Conservation (phyloP, 2,888 invertebrate species). For the Tortricodes alternella region DNA sequence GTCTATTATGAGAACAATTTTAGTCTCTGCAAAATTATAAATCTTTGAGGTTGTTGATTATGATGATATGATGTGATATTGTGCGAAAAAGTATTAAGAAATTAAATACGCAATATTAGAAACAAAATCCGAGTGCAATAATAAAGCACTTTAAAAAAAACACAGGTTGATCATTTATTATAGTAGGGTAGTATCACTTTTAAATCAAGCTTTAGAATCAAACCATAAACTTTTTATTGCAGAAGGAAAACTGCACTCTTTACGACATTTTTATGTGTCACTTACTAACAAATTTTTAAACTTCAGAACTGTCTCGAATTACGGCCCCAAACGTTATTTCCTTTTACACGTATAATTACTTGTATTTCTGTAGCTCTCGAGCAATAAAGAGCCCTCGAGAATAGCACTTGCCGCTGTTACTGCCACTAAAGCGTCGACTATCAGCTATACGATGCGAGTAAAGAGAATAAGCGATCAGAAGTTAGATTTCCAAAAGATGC, state of each 20-base stretch:
- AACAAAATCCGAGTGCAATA: too few species aligned
- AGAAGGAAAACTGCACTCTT: not conserved
- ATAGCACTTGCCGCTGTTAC: slow-evolving; percentile 56
- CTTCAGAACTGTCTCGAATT: slow-evolving; percentile 34
- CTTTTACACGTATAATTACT: slow-evolving; percentile 56
- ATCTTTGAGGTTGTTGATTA: too few species aligned
- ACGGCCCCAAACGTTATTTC: slow-evolving; percentile 40
- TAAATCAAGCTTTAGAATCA: not conserved
- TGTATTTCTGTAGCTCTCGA: slow-evolving; percentile 51
- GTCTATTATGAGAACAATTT: slow-evolving; percentile 13
- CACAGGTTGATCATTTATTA: too few species aligned
- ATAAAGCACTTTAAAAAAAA: too few species aligned
- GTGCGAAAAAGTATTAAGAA: too few species aligned
- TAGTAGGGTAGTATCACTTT: too few species aligned
- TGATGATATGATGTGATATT: too few species aligned
- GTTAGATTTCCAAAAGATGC: too few species aligned
- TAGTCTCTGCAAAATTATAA: slow-evolving; percentile 1
- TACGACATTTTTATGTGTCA: slow-evolving; percentile 13
- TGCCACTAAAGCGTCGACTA: slow-evolving; percentile 59
- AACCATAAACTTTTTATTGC: not conserved
- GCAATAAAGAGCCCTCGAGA: slow-evolving; percentile 56
- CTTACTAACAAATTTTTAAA: slow-evolving; percentile 47
- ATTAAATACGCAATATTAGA: too few species aligned
- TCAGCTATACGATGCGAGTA: slow-evolving; percentile 46
- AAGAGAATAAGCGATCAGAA: slow-evolving; percentile 39